A percentile compares a stretch with the other conserved stretches of the same genome.
These are phyloP conservation scores for Jacana jacana DNA, from an alignment of 2,113 vertebrate genomes.

Conservation along the genomic window DNA sequence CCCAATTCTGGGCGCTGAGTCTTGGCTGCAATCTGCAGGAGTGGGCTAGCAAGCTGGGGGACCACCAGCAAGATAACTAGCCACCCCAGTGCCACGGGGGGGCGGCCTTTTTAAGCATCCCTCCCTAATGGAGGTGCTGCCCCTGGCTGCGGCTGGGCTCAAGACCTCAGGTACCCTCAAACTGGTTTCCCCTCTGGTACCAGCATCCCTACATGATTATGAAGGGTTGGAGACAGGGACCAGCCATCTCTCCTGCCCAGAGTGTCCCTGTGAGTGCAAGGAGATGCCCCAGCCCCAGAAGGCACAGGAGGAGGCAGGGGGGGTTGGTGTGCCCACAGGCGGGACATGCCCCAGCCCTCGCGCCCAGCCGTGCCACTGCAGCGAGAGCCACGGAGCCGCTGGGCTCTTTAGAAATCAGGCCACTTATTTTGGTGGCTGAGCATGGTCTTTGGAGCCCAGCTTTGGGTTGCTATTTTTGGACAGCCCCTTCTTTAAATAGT, in stretches of 20 bases:
- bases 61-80: accelerated
- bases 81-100: not conserved
- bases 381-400: not conserved
- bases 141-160: not conserved
- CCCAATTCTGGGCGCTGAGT: accelerated
- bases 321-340: not conserved
- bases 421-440: not conserved
- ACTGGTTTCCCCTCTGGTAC: accelerated
- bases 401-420: not conserved
- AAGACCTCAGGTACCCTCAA: not conserved
- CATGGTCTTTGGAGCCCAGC: not conserved
- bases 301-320: not conserved
- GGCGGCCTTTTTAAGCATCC: not conserved
- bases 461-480: not conserved
- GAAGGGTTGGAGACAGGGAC: not conserved
- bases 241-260: not conserved
- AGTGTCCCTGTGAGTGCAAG: not conserved
- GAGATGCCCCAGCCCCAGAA: not conserved
- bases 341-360: not conserved
- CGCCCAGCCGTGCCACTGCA: not conserved
- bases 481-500: not conserved
- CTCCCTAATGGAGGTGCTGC: not conserved
- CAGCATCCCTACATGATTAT: not conserved
- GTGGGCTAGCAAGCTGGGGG: accelerated
- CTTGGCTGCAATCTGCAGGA: not conserved